phyloP scores from a whole-genome alignment of 2,113 vertebrate species.

The Paradisaea rubra region DNA sequence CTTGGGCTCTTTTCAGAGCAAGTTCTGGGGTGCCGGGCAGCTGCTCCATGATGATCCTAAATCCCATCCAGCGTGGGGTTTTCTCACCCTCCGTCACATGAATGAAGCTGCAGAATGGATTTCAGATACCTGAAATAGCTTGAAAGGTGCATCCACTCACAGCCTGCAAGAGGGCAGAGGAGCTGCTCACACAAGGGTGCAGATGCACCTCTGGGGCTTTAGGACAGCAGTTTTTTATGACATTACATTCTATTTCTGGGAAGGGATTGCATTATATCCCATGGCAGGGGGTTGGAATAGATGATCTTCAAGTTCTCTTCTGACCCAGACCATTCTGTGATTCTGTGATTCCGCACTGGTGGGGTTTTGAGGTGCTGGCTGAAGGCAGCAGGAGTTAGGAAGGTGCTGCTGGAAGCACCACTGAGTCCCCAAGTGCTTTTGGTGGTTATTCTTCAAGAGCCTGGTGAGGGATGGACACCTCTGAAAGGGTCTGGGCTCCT shows the following conservation, averaged over 20 bases:
- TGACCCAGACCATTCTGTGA: background rate
- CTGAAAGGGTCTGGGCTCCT: background rate
- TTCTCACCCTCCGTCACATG: background rate
- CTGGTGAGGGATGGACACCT: background rate
- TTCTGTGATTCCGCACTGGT: background rate
- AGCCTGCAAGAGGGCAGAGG: background rate
- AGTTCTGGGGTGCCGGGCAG: background rate
- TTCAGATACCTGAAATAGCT: background rate
- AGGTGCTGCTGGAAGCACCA: background rate
- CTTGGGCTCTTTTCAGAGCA: background rate
- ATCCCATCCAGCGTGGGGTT: fast-evolving
- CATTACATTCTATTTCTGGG: background rate
- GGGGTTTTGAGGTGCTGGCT: background rate
- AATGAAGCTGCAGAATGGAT: background rate
- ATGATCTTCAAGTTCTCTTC: background rate
- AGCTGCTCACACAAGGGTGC: fast-evolving
- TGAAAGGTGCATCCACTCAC: background rate
- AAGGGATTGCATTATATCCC: background rate
- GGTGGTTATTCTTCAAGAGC: background rate
- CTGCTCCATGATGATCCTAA: background rate
- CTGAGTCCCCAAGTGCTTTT: background rate
- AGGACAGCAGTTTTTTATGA: background rate
- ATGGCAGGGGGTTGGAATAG: background rate
- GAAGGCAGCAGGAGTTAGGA: background rate
- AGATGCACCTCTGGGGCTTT: background rate